phyloP scores from a whole-genome alignment of 2,113 vertebrate species.

The Odobenus rosmarus region DNA sequence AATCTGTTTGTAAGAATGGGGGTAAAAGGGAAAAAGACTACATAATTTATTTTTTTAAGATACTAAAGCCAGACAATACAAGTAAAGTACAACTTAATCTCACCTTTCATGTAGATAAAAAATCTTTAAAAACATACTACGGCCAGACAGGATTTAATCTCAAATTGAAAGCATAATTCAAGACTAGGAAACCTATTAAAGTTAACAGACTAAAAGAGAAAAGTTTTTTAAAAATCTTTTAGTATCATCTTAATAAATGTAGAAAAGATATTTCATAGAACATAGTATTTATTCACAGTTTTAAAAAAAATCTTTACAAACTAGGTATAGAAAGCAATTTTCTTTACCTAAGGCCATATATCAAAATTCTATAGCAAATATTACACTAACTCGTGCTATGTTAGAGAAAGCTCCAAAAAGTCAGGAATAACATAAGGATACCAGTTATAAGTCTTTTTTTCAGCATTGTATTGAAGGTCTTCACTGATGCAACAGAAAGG shows the following conservation, averaged over 20 bases:
- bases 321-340: neutral
- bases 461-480: neutral
- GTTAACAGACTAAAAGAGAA: neutral
- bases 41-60: constrained; percentile 3
- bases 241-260: neutral
- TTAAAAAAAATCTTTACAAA: constrained; percentile 16
- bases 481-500: neutral
- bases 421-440: neutral
- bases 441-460: neutral
- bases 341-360: neutral
- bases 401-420: neutral
- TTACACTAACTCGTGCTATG: neutral
- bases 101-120: neutral
- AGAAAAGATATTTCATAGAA: constrained; percentile 25
- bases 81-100: constrained; percentile 17
- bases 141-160: neutral
- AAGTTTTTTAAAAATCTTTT: neutral
- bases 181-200: constrained; percentile 7
- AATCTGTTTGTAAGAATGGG: neutral
- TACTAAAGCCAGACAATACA: neutral
- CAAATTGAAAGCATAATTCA: constrained; percentile 49
- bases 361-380: neutral
- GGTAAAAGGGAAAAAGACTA: neutral
- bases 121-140: constrained; percentile 22
- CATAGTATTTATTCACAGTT: neutral